Base-by-base conservation (phyloP, 2,797 vertebrate species). In the Champsocephalus esox region DNA sequence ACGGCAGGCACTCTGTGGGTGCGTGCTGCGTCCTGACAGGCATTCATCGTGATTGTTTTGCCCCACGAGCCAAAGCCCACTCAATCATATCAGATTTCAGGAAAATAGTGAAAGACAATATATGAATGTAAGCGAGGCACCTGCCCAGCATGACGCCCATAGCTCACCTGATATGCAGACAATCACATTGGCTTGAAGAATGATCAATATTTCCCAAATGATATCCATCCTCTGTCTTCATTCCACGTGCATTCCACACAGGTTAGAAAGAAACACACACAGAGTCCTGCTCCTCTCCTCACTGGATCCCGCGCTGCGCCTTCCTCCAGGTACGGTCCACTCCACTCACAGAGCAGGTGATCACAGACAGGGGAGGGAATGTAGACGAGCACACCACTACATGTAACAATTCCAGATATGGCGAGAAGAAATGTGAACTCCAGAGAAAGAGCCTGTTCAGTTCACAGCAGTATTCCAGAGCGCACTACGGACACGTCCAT, bases 171-270 rank as follows among this genome's bases (percentile, higher is more conserved):
- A 97, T 95, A 97, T 96, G 94, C 97, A 96, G 94, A 98, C 95
- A 90, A 98, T 96, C 89, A 97, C 94, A 96, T 97, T 98, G 92
- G 96, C 96, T 93, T 99, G 97, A 93, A 99, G 96, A 92, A 99
- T 95, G 93, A 99, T 94, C 92, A 98, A 92, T 96, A 98, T 95
- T 96, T 98, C 97, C 97, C 96, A 98, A 94, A 98, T 96, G 95
- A 98, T 95, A 97, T 99, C 98, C 98, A 99, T 99, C 93, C 91
- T 97, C 95, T 85, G 93, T 96, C 94, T 95, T 99, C 96, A 98
- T 97, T 96, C 97, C 97, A 98, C 94, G 96, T 93, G 94, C 96
- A 98, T 97, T 92, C 96, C 95, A 95, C 95, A 94, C 94, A 88
- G 93, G 56, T 65, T 59, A 58, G 70, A 90, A 93, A 94, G 88